A percentile compares a stretch with the other conserved stretches of the same genome.
Conservation (phyloP, 2,888 invertebrate genomes). For the Drosophila affinis region DNA sequence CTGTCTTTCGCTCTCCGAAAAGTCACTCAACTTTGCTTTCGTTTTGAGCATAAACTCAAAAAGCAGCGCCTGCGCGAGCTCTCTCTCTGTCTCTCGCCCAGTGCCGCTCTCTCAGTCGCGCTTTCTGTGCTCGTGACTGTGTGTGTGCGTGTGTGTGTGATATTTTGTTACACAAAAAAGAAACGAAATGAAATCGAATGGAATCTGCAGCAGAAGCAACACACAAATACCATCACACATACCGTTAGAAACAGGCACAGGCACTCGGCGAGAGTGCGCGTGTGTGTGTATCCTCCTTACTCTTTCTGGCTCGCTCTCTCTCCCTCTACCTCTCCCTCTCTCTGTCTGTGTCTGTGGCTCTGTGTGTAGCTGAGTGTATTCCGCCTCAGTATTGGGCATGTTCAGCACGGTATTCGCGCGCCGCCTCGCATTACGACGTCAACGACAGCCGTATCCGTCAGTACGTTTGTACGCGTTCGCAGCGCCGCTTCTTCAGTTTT, state of each 20-base stretch:
- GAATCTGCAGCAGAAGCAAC: slow-evolving; percentile 57
- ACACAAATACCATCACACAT: slow-evolving; percentile 33
- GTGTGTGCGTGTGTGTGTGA: slow-evolving; percentile 60
- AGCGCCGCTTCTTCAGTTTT: slow-evolving; percentile 73
- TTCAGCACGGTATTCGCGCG: slow-evolving; percentile 27
- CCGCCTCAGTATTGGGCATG: slow-evolving; percentile 9
- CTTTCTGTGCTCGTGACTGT: slow-evolving; percentile 47
- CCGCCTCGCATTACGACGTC: slow-evolving; percentile 72
- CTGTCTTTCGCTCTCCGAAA: not conserved
- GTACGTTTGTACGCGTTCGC: slow-evolving; percentile 79
- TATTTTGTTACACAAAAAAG: slow-evolving; percentile 77
- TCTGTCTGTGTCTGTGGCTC: not conserved
- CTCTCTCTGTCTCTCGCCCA: not conserved
- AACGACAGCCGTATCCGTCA: slow-evolving; percentile 73
- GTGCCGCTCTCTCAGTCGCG: not conserved
- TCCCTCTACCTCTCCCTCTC: no score
- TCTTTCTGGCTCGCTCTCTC: not conserved
- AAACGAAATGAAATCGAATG: slow-evolving; percentile 42
- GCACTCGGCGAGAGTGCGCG: slow-evolving; percentile 7
- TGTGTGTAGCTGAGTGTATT: not conserved
- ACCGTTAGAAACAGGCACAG: slow-evolving; percentile 59
- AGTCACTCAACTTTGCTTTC: slow-evolving; percentile 67
- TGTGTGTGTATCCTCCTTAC: slow-evolving; percentile 36
- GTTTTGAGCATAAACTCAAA: slow-evolving; percentile 67
- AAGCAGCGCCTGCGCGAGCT: slow-evolving; percentile 59